Conservation (phyloP, 1,140 invertebrate genomes). For the Helicoverpa armigera region DNA sequence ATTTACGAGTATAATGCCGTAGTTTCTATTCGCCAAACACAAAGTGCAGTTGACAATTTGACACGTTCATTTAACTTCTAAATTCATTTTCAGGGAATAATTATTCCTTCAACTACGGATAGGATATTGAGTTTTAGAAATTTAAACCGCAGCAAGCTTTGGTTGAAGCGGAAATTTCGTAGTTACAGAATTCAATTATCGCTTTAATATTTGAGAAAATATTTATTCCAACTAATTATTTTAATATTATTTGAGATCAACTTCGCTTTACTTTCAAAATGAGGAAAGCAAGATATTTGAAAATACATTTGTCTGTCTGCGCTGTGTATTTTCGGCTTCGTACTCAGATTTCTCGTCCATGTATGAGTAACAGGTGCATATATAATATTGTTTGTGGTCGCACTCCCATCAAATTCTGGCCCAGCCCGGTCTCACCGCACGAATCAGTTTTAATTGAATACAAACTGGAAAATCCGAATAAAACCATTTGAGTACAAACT, state of each 20-base stretch:
- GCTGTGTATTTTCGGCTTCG: too few relatives aligned
- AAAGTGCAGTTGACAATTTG: slow-evolving; percentile 9
- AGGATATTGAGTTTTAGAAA: neutral
- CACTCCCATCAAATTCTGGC: neutral
- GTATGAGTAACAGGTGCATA: neutral
- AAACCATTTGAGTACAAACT: too few relatives aligned
- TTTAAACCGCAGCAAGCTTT: neutral
- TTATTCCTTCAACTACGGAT: neutral
- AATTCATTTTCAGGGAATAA: slow-evolving; percentile 11
- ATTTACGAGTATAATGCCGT: too few relatives aligned
- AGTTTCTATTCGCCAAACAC: neutral
- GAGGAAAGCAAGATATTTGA: too few relatives aligned
- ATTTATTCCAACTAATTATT: too few relatives aligned
- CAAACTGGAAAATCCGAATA: neutral
- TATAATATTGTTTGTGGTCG: neutral
- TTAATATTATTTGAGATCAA: too few relatives aligned
- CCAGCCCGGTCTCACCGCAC: neutral
- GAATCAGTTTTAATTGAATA: slow-evolving; percentile 8
- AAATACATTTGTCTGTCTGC: too few relatives aligned
- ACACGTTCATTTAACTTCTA: neutral
- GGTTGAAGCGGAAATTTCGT: neutral
- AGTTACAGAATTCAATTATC: too few relatives aligned
- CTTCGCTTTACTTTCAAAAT: too few relatives aligned
- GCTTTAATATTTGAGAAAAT: too few relatives aligned
- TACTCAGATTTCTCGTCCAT: neutral